Evolutionary conservation across 2,797 vertebrate species (phyloP), one percentile per base, ranked within the genome.

Genomic region (Amphiprion clarkii): DNA sequence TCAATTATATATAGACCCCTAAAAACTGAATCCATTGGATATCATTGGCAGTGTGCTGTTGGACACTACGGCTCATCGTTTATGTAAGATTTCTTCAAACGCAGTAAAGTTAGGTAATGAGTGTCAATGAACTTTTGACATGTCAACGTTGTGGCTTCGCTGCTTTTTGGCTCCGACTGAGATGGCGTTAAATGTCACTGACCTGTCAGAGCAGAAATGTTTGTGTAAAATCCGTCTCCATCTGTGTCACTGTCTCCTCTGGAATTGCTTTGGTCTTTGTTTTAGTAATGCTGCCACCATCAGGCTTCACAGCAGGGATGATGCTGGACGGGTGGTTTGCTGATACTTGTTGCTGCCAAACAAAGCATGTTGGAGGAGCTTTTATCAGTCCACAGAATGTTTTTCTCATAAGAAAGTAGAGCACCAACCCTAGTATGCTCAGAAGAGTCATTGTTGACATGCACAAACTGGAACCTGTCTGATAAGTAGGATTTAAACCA

Each of bases 261-360:
- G 71, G 59, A 57, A 68, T 78, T 66, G 49, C 57, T 71, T 60
- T 56, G 19, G 51, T 61, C n/a, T 68, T 76, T 76, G 23, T 69
- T 68, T 69, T 31, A 0, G 11, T 40, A 1, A 46, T 17, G 23
- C 40, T 42, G 48, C 46, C 49, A 21, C 21, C 1, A 40, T 60
- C 3, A 2, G 36, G 23, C 42, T 21, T 68, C 46, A 42, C 13
- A 3, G 62, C 11, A 16, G 23, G 27, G 49, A 36, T 52, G 44
- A 48, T 19, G 52, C 46, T 60, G 3, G 13, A 7, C 52, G 36
- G 23, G 42, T 27, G 60, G 0, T 10, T 36, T 69, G 14, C 31
- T 54, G 39, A 58, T 42, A 65, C 52, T 58, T 65, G 59, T 74
- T 67, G 29, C 19, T 63, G 40, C 0, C 6, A 73, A 68, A 61